Evolutionary conservation across 2,797 vertebrate species (phyloP), one percentile per base, ranked within the genome.

Genomic region (Anas flavirostris): DNA sequence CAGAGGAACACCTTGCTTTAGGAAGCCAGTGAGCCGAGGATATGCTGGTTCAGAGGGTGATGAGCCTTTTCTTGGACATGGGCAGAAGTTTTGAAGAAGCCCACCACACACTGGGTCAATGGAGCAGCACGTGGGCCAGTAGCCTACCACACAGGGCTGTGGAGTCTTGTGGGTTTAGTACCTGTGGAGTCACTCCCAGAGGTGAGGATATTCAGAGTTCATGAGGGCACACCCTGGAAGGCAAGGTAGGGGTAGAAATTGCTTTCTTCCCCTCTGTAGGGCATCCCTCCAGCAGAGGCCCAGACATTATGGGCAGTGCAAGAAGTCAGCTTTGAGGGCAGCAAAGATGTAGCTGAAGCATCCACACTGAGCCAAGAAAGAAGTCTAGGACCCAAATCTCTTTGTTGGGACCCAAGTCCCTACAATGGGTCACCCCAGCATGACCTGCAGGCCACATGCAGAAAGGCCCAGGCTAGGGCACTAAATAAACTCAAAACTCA

Each of bases 71-170:
- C 55, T 33, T 10, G n/a, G 29, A 41, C 22, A 21, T 3, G 1
- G 16, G 15, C n/a, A 75, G 59, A 46, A 19, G 15, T 67, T 87
- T 21, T 41, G 31, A 52, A 31, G 53, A 55, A 48, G 46, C 46
- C 26, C 43, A 31, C 18, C 53, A 18, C 3, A 7, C 11, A 15
- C 21, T 2, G 0, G 8, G 17, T 13, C 33, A n/a, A 39, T 12
- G 19, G 4, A 58, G 33, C 13, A 73, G 29, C 7, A 9, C 4
- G 22, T 25, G n/a, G 1, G 15, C 16, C 46, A 29, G 13, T 10
- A 41, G 25, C 18, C 5, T 41, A 43, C 43, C 5, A 56, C 9
- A 9, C 22, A 15, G 28, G n/a, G 8, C 28, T 52, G 17, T 1
- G 4, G 35, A 64, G 12, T 56, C 59, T 43, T 43, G 37, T 3